phyloP scores from a whole-genome alignment of 2,888 invertebrate genomes.

The Dicyrtomina minuta region DNA sequence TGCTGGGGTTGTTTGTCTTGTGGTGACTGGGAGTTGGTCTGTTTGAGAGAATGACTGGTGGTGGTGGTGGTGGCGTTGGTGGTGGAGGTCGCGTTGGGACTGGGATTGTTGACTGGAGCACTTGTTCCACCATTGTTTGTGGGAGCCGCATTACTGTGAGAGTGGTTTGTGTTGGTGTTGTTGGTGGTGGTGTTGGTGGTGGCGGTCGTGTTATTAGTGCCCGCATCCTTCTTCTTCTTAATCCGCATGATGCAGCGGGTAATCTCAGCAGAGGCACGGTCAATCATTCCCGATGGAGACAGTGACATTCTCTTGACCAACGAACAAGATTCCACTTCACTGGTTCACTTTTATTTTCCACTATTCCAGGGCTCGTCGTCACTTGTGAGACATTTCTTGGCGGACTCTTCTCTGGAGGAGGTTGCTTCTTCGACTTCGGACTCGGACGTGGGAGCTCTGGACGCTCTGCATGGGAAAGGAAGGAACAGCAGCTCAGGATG shows the following conservation, averaged over 20 bases:
- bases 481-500: too few relatives aligned
- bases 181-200: slow-evolving; percentile 2
- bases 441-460: too few relatives aligned
- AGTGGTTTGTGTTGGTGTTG: too few relatives aligned
- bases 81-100: too few relatives aligned
- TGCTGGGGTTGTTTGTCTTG: too few relatives aligned
- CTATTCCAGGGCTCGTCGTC: too few relatives aligned
- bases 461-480: too few relatives aligned
- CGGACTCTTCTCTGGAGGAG: too few relatives aligned
- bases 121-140: neutral
- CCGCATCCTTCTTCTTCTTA: slow-evolving; percentile 44
- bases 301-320: slow-evolving; percentile 34
- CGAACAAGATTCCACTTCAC: neutral
- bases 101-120: too few relatives aligned
- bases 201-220: neutral
- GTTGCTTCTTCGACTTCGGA: too few relatives aligned
- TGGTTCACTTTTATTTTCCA: too few relatives aligned
- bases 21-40: neutral
- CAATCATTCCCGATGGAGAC: slow-evolving; percentile 61
- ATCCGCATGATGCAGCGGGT: slow-evolving; percentile 73
- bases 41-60: neutral
- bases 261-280: slow-evolving; percentile 85
- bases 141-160: neutral
- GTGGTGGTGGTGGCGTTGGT: neutral
- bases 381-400: neutral